Base-by-base conservation (phyloP, 2,797 vertebrate species). In the Gila robusta region DNA sequence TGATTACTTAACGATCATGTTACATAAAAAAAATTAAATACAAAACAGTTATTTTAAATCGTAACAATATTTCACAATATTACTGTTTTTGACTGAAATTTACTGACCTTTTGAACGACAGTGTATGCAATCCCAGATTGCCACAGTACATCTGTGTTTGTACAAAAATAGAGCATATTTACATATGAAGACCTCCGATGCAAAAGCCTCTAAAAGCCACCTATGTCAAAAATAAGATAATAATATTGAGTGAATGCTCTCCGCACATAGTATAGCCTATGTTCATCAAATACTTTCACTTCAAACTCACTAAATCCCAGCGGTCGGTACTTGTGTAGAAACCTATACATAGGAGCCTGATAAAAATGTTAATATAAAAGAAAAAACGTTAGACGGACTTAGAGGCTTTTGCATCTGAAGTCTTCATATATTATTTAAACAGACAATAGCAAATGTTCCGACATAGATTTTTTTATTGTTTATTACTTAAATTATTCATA, bases 101-200 rank as follows among this genome's bases (percentile, higher is more conserved):
- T 11, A 62, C n/a, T 62, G 59, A 26, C n/a, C n/a, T 26, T 14
- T 62, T 62, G 11, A 62, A 62, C 0, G 0, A 12, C n/a, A 62
- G 11, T 26, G 35, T 6, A 70, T 67, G 6, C 67, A 80, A 80
- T 79, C 78, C 26, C 59, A 64, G 78, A 17, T 26, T 26, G 59
- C 11, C 59, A 62, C n/a, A 62, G 59, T 41, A 64, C n/a, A 64
- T 28, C 1, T 26, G 39, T 64, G 39, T 47, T 66, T 79, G 14
- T 39, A 14, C 23, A 37, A 17, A 12, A 41, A 66, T 12, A n/a
- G 28, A n/a, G 8, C 6, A 41, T 52, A 21, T 35, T 19, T n/a
- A 41, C 23, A 23, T 78, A 5, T 32, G 32, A 32, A 32, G 32
- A 32, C 2, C 32, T 32, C 32, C 32, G 1, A 32, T 32, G 32